Percentiles rank a stretch among this genome's conserved stretches.
Evolutionary conservation across 1,140 invertebrate species (phyloP).

Genomic region (Sweltsa coloradensis): DNA sequence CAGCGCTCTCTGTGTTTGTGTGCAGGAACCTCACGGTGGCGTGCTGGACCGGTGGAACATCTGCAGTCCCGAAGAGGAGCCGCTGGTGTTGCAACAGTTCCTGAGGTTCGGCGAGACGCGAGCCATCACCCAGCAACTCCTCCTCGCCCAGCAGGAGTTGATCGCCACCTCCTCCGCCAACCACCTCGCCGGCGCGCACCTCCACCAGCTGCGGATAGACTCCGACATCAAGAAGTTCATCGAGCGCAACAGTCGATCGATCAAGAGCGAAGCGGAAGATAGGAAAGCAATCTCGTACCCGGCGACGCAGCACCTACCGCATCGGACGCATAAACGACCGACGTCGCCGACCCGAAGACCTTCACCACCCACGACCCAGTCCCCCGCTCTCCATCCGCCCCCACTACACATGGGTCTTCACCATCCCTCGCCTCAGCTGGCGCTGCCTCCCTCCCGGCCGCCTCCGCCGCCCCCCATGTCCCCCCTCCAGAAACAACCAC

Average conservation of each 20-base stretch:
- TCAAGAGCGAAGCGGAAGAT: too few relatives aligned
- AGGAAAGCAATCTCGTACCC: too few relatives aligned
- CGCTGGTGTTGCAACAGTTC: slow-evolving; percentile 75
- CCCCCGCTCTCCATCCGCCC: slow-evolving; percentile 20
- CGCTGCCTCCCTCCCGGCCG: slow-evolving; percentile 25
- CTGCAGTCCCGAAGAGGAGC: slow-evolving; percentile 71
- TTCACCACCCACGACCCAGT: slow-evolving; percentile 13
- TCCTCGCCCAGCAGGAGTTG: slow-evolving; percentile 45
- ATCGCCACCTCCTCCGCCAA: background rate
- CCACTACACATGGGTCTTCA: too few relatives aligned
- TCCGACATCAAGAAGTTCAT: slow-evolving; percentile 45
- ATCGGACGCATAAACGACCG: slow-evolving; percentile 19
- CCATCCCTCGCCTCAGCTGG: slow-evolving; percentile 18
- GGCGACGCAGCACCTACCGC: slow-evolving; percentile 56
- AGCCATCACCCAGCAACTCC: slow-evolving; percentile 65
- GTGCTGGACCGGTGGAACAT: slow-evolving; percentile 72
- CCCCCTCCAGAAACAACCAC: slow-evolving; percentile 39
- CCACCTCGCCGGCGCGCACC: slow-evolving; percentile 13
- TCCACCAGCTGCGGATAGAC: slow-evolving; percentile 28
- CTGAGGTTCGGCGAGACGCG: slow-evolving; percentile 72
- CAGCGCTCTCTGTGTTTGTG: slow-evolving; percentile 21
- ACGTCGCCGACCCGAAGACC: slow-evolving; percentile 15
- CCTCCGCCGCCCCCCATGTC: slow-evolving; percentile 44
- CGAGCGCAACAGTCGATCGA: too few relatives aligned
- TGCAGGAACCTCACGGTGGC: slow-evolving; percentile 54